phyloP scores from a whole-genome alignment of 2,888 invertebrate genomes.

The Drosophila suboccidentalis region DNA sequence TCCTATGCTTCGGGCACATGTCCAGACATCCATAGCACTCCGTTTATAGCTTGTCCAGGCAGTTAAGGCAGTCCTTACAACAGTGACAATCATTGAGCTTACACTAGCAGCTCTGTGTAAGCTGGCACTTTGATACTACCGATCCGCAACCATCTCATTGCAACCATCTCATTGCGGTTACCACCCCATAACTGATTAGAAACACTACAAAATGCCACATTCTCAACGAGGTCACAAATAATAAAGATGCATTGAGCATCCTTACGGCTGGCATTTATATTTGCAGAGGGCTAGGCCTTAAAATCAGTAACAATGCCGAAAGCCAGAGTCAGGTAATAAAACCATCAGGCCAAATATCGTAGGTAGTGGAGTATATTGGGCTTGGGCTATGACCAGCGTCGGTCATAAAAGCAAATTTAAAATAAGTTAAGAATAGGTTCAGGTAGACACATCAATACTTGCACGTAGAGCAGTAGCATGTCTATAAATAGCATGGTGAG shows the following conservation, averaged over 20 bases:
- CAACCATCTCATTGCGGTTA: slow-evolving; percentile 67
- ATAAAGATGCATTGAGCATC: slow-evolving; percentile 41
- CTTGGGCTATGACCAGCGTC: background rate
- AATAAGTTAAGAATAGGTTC: slow-evolving; percentile 52
- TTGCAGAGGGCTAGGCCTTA: background rate
- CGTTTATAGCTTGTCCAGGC: slow-evolving; percentile 93
- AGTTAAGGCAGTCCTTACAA: slow-evolving; percentile 96
- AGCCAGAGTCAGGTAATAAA: slow-evolving; percentile 7
- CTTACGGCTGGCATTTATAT: slow-evolving; percentile 20
- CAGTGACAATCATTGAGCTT: slow-evolving; percentile 95
- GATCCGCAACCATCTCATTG: slow-evolving; percentile 90
- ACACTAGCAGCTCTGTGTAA: slow-evolving; percentile 97
- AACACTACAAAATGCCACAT: slow-evolving; percentile 43
- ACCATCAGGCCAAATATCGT: background rate
- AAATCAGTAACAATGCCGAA: background rate
- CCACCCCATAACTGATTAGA: slow-evolving; percentile 17
- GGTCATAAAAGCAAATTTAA: slow-evolving; percentile 64
- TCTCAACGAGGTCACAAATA: slow-evolving; percentile 14
- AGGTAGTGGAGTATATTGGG: slow-evolving; percentile 40
- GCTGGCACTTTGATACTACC: slow-evolving; percentile 97
- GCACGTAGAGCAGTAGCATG: background rate
- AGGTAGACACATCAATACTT: slow-evolving; percentile 16
- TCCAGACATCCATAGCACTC: slow-evolving; percentile 38
- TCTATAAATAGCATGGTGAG: background rate
- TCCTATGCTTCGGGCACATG: too few relatives aligned